Base-by-base conservation (phyloP, 2,888 invertebrate species). In the Lordiphosa andalusiaca region DNA sequence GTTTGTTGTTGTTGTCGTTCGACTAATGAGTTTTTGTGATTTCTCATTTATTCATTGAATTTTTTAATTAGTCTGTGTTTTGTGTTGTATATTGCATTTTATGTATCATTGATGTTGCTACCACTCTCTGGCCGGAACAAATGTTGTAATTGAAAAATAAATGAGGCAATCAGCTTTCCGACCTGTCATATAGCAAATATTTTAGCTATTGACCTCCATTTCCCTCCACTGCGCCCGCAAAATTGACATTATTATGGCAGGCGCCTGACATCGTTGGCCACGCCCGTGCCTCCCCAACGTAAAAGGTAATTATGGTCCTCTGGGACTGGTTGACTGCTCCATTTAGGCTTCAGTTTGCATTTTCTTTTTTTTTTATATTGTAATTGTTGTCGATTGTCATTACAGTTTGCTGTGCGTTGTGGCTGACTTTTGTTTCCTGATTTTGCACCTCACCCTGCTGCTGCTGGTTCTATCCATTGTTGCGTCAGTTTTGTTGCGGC, bases 101-200 rank as follows among this genome's bases (percentile, higher is more conserved):
- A 12, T 53, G 40, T 54, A 30, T 30, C 30, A 30, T 30, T 30
- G 30, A 30, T 30, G 30, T 30, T 30, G 30, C 10, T 30, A 30
- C 30, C 30, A 30, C 30, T 9, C 30, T 51, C 19, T 64, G 67
- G 67, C 60, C 70, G 71, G 53, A 60, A 82, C 80, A 84, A 84
- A 74, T 84, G 80, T 77, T 80, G 85, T 78, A 84, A 84, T 78
- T 82, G 78, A 77, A 77, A 77, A 84, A 82, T 77, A 77, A 77
- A 77, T 77, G 77, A 77, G 82, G 77, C 77, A 77, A 77, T 78
- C 77, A 78, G 84, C 77, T 82, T 82, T 71, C 75, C 67, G 77
- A 78, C 84, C 77, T 78, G 77, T 77, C 77, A 77, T 73, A 83
- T 84, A 75, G 82, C 78, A 69, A 77, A 84, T 84, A 84, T 82